A percentile compares a stretch with the other conserved stretches of the same genome.
phyloP scores from a whole-genome alignment of 1,140 invertebrate species.

The Aphidius ervi region DNA sequence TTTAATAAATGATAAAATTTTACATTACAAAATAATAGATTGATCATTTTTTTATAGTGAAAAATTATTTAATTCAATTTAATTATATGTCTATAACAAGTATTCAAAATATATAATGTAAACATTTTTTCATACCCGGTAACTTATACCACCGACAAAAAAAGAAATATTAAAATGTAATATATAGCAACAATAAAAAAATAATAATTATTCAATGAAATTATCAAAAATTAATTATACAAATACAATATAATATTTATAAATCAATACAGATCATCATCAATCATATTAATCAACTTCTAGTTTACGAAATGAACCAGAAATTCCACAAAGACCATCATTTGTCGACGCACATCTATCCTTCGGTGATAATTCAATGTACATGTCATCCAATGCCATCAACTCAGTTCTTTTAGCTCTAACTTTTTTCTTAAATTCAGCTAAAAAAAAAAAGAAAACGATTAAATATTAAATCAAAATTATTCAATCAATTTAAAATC shows the following conservation, averaged over 20 bases:
- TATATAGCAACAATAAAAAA: constrained; percentile 1
- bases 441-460: constrained; percentile 33
- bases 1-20: too few species aligned
- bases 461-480: not conserved
- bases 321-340: constrained; percentile 64
- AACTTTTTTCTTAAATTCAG: constrained; percentile 63
- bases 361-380: constrained; percentile 63
- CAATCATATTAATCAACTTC: constrained; percentile 66
- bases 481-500: not conserved
- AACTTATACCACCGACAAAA: constrained; percentile 43
- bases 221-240: constrained; percentile 13
- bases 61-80: too few species aligned
- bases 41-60: too few species aligned
- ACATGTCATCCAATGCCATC: constrained; percentile 75
- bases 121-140: constrained; percentile 26
- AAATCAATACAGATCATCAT: too few species aligned
- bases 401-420: constrained; percentile 62
- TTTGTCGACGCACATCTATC: constrained; percentile 60
- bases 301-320: constrained; percentile 75
- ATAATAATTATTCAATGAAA: constrained; percentile 21
- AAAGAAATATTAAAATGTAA: constrained; percentile 14
- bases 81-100: too few species aligned
- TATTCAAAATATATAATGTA: too few species aligned
- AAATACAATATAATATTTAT: not conserved
- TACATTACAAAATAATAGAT: too few species aligned